Conservation (phyloP, 2,797 vertebrate genomes). For the Choloepus didactylus region DNA sequence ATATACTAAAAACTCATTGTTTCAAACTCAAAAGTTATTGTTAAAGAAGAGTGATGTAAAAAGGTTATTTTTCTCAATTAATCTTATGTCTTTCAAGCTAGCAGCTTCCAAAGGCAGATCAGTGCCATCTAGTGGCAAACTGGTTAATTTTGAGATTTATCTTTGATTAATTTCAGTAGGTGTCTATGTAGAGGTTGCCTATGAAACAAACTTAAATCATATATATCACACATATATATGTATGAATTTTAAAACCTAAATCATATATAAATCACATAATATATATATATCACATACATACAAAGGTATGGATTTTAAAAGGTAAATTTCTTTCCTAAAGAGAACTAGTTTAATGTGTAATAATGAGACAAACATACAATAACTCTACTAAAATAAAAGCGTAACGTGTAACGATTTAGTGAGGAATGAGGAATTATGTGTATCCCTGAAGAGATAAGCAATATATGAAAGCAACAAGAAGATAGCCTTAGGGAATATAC, state of each 20-base stretch:
- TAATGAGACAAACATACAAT: not conserved
- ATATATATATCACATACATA: too few relatives aligned
- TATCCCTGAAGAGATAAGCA: not conserved
- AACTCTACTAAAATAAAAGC: not conserved
- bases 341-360: not conserved
- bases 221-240: too few relatives aligned
- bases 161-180: not conserved
- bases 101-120: conserved; percentile 60
- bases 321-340: not conserved
- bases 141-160: not conserved
- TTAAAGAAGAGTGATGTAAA: conserved; percentile 45
- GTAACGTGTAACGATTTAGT: not conserved
- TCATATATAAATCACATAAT: too few relatives aligned
- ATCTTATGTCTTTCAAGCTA: not conserved
- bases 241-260: not conserved
- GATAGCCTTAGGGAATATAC: not conserved
- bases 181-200: not conserved
- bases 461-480: not conserved
- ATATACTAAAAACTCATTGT: not conserved
- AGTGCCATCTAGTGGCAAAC: conserved; percentile 80
- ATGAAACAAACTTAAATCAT: not conserved
- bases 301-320: too few relatives aligned
- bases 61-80: not conserved
- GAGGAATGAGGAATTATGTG: not conserved
- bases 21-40: not conserved